Percentiles rank a stretch among this genome's conserved stretches.
Conservation (phyloP, 2,797 vertebrate species). For the Sebastes nivosus region DNA sequence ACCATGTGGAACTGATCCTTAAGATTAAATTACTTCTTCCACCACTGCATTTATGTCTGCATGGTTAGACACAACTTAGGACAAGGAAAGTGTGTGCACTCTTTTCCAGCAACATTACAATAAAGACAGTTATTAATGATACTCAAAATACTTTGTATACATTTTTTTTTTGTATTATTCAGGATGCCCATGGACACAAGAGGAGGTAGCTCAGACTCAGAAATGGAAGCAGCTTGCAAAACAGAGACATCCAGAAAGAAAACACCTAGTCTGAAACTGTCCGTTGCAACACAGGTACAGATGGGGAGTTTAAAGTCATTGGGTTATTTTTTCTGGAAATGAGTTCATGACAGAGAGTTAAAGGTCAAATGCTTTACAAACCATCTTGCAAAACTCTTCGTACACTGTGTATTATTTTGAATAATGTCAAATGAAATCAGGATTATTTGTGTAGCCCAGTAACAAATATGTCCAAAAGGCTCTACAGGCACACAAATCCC, state of each 20-base stretch:
- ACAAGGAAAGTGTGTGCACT: too few species aligned
- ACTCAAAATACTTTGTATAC: background rate
- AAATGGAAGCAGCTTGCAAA: slow-evolving; percentile 49
- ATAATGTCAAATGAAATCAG: background rate
- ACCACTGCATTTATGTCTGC: background rate
- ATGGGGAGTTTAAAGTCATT: background rate
- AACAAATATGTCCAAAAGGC: background rate
- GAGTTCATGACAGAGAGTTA: background rate
- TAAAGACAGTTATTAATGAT: too few species aligned
- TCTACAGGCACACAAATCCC: background rate
- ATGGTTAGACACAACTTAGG: background rate
- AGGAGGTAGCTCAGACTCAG: slow-evolving; percentile 67
- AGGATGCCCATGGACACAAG: slow-evolving; percentile 34
- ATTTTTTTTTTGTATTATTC: background rate
- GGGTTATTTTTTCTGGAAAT: background rate
- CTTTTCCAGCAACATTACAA: background rate
- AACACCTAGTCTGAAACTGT: slow-evolving; percentile 56
- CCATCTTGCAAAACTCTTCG: background rate
- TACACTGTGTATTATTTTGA: background rate
- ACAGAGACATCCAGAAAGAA: slow-evolving; percentile 37
- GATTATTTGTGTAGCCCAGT: background rate
- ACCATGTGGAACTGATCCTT: too few species aligned
- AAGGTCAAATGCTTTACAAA: background rate
- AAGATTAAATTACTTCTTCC: background rate
- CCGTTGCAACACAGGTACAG: slow-evolving; percentile 42